A percentile compares a stretch with the other conserved stretches of the same genome.
Conservation (phyloP, 2,888 invertebrate species). For the Protula sp. region DNA sequence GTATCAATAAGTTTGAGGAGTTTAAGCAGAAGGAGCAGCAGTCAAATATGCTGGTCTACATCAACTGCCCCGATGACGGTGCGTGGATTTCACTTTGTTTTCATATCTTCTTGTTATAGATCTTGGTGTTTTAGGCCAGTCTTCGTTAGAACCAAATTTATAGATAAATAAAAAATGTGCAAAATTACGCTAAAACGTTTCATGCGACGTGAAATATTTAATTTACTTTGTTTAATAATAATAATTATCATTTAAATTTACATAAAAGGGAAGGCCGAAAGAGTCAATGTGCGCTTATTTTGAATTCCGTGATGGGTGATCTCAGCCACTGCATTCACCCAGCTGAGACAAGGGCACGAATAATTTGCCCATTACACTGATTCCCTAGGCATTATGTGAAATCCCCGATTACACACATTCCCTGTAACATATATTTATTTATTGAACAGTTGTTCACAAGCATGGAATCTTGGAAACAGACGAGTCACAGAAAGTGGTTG, state of each 20-base stretch:
- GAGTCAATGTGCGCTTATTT: neutral
- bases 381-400: too few species aligned
- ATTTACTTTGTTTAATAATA: neutral
- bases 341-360: neutral
- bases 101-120: too few species aligned
- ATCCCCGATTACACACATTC: too few species aligned
- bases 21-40: constrained; percentile 9
- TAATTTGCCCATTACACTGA: neutral
- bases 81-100: too few species aligned
- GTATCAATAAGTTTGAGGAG: constrained; percentile 6
- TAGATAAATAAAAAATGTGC: too few species aligned
- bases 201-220: too few species aligned
- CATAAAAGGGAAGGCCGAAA: neutral
- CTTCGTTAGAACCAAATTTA: too few species aligned
- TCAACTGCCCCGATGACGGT: constrained; percentile 21
- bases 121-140: too few species aligned
- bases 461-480: constrained; percentile 21
- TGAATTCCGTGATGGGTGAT: neutral
- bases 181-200: too few species aligned
- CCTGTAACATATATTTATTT: constrained; percentile 4
- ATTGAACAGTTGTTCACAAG: constrained; percentile 23
- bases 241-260: neutral
- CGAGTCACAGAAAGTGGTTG: constrained; percentile 4
- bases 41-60: constrained; percentile 15
- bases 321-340: too few species aligned